Evolutionary conservation across 2,888 invertebrate species (phyloP).

Genomic region (Sipha maydis): DNA sequence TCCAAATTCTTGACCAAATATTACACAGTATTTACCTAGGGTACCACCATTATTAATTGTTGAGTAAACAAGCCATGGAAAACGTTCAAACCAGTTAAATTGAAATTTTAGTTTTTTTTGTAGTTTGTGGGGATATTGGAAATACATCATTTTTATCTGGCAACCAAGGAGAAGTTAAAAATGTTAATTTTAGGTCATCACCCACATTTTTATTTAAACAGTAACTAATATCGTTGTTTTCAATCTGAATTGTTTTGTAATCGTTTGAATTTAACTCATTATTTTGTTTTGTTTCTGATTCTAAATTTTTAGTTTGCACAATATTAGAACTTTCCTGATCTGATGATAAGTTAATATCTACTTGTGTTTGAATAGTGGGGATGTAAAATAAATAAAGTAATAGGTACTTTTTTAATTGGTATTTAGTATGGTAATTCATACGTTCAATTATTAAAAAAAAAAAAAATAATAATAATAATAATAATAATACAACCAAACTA

Average conservation of each 20-base stretch:
- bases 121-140: not conserved
- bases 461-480: too few relatives aligned
- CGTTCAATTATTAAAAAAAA: too few relatives aligned
- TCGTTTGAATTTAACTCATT: not conserved
- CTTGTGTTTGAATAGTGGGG: too few relatives aligned
- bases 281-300: not conserved
- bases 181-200: not conserved
- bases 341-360: too few relatives aligned
- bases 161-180: not conserved
- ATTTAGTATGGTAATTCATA: too few relatives aligned
- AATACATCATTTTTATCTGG: not conserved
- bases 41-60: not conserved
- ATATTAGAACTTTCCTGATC: too few relatives aligned
- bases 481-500: too few relatives aligned
- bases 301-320: too few relatives aligned
- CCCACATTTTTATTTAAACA: not conserved
- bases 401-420: too few relatives aligned
- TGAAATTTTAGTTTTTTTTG: not conserved
- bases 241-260: too few relatives aligned
- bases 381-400: too few relatives aligned
- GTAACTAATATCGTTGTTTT: not conserved
- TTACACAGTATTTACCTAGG: not conserved
- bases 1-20: conserved; percentile 3
- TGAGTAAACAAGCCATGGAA: not conserved
- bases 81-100: not conserved